Percentiles rank a stretch among this genome's conserved stretches.
Evolutionary conservation across 1,140 invertebrate species (phyloP).

Genomic region (Globodera rostochiensis): DNA sequence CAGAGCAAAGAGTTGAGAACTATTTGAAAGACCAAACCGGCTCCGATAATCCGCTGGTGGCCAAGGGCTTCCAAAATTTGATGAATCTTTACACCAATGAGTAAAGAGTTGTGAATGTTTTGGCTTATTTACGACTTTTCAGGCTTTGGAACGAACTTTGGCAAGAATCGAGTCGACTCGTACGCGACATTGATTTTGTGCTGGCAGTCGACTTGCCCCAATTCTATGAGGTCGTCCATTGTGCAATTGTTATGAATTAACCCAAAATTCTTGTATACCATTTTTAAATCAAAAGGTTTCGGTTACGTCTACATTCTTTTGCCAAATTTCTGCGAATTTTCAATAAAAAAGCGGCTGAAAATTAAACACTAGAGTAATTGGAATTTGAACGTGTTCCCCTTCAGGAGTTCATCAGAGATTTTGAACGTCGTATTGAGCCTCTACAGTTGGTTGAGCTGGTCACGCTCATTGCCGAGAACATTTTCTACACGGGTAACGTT

Average conservation of each 20-base stretch:
- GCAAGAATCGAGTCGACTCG: conserved; percentile 30
- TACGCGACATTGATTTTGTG: conserved; percentile 46
- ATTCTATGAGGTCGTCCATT: conserved; percentile 49
- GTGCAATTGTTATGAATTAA: no score
- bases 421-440: conserved; percentile 59
- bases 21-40: conserved; percentile 53
- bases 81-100: conserved; percentile 58
- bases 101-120: conserved; percentile 29
- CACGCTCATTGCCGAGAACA: conserved; percentile 53
- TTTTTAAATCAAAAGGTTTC: not conserved
- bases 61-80: conserved; percentile 54
- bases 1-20: conserved; percentile 52
- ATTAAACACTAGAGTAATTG: not conserved
- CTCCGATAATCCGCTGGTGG: conserved; percentile 63
- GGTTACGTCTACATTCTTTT: not conserved
- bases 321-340: not conserved
- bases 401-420: conserved; percentile 55
- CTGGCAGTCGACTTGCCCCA: conserved; percentile 49
- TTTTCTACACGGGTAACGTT: conserved; percentile 49
- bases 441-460: conserved; percentile 57
- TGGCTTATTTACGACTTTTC: conserved; percentile 29
- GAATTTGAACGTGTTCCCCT: not conserved
- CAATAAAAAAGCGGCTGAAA: no score
- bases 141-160: conserved; percentile 63
- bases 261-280: no score